Evolutionary conservation across 2,113 vertebrate species (phyloP).

Genomic region (Rhodinocichla rosea): DNA sequence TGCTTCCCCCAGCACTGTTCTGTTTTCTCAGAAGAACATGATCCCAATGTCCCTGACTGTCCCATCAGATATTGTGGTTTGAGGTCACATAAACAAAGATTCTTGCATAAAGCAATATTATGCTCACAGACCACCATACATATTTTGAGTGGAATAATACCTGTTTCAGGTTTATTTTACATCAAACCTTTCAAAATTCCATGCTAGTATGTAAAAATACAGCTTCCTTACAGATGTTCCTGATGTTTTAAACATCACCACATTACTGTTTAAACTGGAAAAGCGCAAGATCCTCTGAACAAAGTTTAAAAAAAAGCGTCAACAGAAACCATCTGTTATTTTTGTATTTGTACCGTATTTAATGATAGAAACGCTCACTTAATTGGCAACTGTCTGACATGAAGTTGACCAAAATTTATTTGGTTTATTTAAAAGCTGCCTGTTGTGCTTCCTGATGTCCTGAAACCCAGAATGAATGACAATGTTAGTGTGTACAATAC

Average conservation of each 20-base stretch:
- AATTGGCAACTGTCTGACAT: neutral
- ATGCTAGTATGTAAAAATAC: neutral
- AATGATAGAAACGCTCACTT: conserved; percentile 64
- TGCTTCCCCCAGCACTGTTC: neutral
- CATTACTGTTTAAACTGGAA: neutral
- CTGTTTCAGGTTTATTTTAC: neutral
- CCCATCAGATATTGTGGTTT: neutral
- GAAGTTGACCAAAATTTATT: neutral
- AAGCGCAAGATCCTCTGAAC: neutral
- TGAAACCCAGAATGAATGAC: neutral
- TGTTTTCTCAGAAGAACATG: neutral
- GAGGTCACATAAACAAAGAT: neutral
- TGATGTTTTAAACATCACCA: neutral
- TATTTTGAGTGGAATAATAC: neutral
- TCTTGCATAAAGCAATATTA: neutral
- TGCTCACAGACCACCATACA: neutral
- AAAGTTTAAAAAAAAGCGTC: neutral
- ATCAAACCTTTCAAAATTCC: neutral
- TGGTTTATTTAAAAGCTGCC: neutral
- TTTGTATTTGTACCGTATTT: conserved; percentile 47
- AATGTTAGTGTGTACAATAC: neutral
- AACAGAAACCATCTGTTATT: conserved; percentile 65
- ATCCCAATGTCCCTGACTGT: neutral
- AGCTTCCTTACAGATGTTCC: neutral
- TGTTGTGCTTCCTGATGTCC: neutral